Evolutionary conservation across 1,140 invertebrate genomes (phyloP), one percentile per base, ranked within the genome.

Genomic region (Diabrotica undecimpunctata): DNA sequence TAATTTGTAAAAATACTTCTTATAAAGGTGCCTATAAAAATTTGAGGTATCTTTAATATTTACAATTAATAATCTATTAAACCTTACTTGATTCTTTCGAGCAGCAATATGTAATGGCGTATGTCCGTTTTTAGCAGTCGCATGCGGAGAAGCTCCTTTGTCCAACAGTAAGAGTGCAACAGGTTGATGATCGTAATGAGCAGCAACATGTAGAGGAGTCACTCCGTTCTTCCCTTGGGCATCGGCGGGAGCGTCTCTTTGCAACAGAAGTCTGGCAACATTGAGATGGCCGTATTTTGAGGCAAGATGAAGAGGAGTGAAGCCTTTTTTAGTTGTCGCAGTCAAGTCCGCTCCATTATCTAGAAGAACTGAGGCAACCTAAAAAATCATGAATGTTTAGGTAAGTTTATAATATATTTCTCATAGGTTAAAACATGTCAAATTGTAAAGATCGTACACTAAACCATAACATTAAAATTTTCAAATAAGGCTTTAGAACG

Each of bases 31-130:
- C 25, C 25, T 25, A 25, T 25, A 25, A 25, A 25, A 25, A 25
- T 1, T 25, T 25, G 1, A 25, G 25, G 25, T 25, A 25, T 25
- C 25, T 25, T 25, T 25, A 2, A 25, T 25, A 25, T 25, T 25
- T 2, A 25, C 25, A 25, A 25, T 25, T 2, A 25, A 1, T 4
- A 25, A 46, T 46, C n/a, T 10, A 46, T 5, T 46, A 46, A 46
- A 14, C 60, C 82, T 82, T 83, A 91, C 88, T 83, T 98, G 95
- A 85, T 99, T 98, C 81, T 99, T 98, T 74, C 96, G 93, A 61
- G 96, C 96, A 54, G 97, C 95, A 80, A 99, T 98, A 82, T 99
- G 97, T 14, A 99, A 84, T 13, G 97, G 94, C 39, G 95, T 98
- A 79, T 99, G 97, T 6, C 97, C 97, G 85, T 99, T 99, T 84